A percentile compares a stretch with the other conserved stretches of the same genome.
phyloP scores from a whole-genome alignment of 2,888 invertebrate species.

The Oscheius onirici region DNA sequence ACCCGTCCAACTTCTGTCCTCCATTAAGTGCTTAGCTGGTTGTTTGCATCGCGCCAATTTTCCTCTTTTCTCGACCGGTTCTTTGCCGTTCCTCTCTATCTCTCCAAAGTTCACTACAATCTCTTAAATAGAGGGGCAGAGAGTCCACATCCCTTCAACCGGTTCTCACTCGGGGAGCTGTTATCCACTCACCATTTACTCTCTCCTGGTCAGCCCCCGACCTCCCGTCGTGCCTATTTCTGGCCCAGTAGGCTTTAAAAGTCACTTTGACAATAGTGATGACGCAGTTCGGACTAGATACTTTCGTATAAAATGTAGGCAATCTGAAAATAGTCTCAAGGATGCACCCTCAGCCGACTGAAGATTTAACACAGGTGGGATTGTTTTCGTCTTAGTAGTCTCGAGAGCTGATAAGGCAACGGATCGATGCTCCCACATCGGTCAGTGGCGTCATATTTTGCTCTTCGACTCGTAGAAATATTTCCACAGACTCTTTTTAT shows the following conservation, averaged over 20 bases:
- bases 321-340: neutral
- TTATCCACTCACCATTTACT: neutral
- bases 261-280: neutral
- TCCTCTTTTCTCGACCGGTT: constrained; percentile 19
- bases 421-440: constrained; percentile 7
- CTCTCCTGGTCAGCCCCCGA: constrained; percentile 4
- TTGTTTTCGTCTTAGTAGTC: constrained; percentile 1
- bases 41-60: constrained; percentile 16
- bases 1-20: constrained; percentile 12
- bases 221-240: neutral
- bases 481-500: neutral
- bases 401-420: neutral
- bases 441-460: neutral
- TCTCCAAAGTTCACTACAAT: neutral
- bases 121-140: too few relatives aligned
- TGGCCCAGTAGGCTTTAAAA: neutral
- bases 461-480: neutral
- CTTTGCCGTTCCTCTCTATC: neutral
- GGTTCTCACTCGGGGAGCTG: neutral
- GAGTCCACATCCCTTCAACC: too few relatives aligned
- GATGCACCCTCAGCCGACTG: neutral
- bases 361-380: neutral
- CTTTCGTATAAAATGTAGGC: neutral
- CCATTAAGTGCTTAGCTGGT: constrained; percentile 4
- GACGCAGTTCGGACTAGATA: neutral